These are phyloP conservation scores for Engraulis encrasicolus DNA, from an alignment of 2,113 vertebrate genomes.

Conservation along the genomic window DNA sequence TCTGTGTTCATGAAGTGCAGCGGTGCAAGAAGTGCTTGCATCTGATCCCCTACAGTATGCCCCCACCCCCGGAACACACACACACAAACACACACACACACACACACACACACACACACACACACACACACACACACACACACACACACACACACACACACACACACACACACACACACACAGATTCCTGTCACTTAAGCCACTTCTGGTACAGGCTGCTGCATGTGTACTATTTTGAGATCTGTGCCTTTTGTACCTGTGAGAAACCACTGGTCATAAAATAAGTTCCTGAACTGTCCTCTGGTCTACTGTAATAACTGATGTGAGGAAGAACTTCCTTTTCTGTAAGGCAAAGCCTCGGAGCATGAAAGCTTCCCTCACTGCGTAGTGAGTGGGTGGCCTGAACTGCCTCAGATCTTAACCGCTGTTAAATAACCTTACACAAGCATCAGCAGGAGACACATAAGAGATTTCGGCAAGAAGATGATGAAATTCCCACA, in stretches of 20 bases:
- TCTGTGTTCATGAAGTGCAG: not conserved
- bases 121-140: no score
- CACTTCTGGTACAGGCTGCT: no score
- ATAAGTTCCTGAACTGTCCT: not conserved
- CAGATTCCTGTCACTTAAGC: no score
- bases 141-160: no score
- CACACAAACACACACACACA: no score
- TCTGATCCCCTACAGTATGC: not conserved
- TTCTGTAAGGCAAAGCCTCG: not conserved
- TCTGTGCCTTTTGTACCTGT: not conserved
- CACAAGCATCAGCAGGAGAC: not conserved
- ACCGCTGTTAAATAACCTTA: constrained; percentile 7
- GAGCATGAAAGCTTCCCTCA: not conserved
- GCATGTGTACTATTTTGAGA: not conserved
- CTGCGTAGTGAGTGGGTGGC: not conserved
- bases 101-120: no score
- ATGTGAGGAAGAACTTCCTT: not conserved
- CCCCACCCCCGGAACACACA: no score
- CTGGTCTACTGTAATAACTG: not conserved
- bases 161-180: no score
- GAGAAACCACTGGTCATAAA: not conserved
- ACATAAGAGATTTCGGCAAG: not conserved
- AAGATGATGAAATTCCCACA: constrained; percentile 7
- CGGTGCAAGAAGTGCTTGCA: not conserved
- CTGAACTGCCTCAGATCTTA: not conserved